These are phyloP conservation scores for Andrena praecox DNA, from an alignment of 2,888 invertebrate species.

Conservation along the genomic window DNA sequence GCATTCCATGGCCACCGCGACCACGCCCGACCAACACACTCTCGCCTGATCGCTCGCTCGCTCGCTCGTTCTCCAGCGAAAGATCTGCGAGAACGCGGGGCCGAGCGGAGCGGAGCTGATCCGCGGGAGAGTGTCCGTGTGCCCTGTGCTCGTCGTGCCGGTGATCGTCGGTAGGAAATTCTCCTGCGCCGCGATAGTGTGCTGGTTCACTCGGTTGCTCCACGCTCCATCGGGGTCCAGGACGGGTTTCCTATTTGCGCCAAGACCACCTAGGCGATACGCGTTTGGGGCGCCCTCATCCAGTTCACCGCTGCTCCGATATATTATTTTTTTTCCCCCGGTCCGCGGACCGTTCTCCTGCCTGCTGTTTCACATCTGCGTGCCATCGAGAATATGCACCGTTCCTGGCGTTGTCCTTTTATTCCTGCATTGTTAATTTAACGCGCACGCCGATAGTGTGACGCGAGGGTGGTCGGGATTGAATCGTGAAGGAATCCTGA, in stretches of 20 bases:
- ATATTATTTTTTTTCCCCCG: slow-evolving; percentile 18
- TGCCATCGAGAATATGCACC: background rate
- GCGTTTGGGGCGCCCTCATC: slow-evolving; percentile 57
- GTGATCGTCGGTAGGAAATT: slow-evolving; percentile 61
- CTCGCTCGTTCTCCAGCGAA: slow-evolving; percentile 33
- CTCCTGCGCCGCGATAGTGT: slow-evolving; percentile 32
- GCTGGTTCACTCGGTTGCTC: slow-evolving; percentile 29
- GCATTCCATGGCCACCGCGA: slow-evolving; percentile 85
- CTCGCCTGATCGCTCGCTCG: slow-evolving; percentile 48
- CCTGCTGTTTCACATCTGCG: background rate
- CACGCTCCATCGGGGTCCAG: slow-evolving; percentile 53
- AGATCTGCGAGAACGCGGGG: slow-evolving; percentile 64
- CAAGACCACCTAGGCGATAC: slow-evolving; percentile 62
- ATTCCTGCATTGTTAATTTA: too few relatives aligned
- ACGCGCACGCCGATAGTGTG: too few relatives aligned
- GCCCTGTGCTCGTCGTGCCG: slow-evolving; percentile 33
- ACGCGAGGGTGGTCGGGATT: too few relatives aligned
- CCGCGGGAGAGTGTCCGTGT: slow-evolving; percentile 57
- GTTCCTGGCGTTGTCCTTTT: background rate
- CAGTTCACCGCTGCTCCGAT: slow-evolving; percentile 38
- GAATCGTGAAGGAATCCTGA: too few relatives aligned
- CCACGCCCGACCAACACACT: slow-evolving; percentile 84
- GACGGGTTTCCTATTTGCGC: slow-evolving; percentile 67
- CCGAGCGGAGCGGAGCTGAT: slow-evolving; percentile 40
- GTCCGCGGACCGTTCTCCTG: background rate